Percentiles rank a stretch among this genome's conserved stretches.
phyloP scores from a whole-genome alignment of 2,888 invertebrate genomes.

The Andricus curvator region DNA sequence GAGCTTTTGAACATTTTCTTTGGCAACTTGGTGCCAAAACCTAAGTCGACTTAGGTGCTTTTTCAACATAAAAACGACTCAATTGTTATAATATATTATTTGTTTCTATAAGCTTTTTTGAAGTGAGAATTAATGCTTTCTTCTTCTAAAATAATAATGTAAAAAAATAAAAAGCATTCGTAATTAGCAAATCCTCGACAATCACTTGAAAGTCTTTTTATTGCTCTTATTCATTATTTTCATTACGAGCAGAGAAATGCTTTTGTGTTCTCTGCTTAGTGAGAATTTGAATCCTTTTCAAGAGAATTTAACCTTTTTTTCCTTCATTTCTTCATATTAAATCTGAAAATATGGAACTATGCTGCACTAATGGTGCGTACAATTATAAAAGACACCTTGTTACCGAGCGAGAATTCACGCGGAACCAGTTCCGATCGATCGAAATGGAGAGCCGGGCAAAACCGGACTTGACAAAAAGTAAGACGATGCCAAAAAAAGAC shows the following conservation, averaged over 20 bases:
- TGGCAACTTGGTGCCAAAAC: too few relatives aligned
- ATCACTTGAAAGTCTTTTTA: background rate
- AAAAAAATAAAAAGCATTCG: background rate
- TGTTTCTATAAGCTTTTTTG: too few relatives aligned
- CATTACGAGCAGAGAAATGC: background rate
- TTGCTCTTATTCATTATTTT: background rate
- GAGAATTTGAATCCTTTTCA: background rate
- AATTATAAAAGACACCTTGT: slow-evolving; percentile 61
- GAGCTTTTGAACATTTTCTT: too few relatives aligned
- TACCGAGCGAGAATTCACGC: slow-evolving; percentile 68
- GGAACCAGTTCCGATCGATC: slow-evolving; percentile 59
- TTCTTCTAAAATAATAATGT: background rate
- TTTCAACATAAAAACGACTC: too few relatives aligned
- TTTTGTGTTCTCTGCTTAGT: background rate
- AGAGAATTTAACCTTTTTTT: background rate
- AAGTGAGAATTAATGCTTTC: background rate
- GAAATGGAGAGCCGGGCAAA: slow-evolving; percentile 27
- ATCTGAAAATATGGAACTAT: slow-evolving; percentile 19
- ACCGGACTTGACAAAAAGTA: slow-evolving; percentile 24
- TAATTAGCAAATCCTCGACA: too few relatives aligned
- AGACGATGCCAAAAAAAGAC: background rate
- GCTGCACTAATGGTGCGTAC: slow-evolving; percentile 12
- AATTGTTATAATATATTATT: too few relatives aligned
- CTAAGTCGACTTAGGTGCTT: too few relatives aligned
- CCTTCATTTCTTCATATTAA: background rate